These are phyloP conservation scores for Drosophila bocqueti DNA, from an alignment of 1,140 invertebrate species.

Conservation along the genomic window DNA sequence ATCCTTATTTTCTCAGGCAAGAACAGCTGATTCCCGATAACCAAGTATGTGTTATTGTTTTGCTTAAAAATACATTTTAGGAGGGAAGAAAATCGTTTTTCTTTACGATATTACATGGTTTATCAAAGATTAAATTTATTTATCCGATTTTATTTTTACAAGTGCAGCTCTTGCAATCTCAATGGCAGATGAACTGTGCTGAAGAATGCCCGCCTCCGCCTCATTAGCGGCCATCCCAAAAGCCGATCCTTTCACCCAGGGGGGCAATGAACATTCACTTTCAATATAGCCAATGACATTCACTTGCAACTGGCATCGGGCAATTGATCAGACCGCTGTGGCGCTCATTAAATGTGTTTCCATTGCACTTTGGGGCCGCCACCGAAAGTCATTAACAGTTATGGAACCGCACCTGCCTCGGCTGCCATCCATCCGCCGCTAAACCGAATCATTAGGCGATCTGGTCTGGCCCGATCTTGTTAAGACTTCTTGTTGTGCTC, in stretches of 20 bases:
- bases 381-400: conserved; percentile 76
- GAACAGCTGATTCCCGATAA: no score
- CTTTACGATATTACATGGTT: no score
- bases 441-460: conserved; percentile 50
- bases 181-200: conserved; percentile 28
- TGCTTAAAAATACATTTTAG: no score
- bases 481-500: conserved; percentile 50
- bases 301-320: conserved; percentile 41
- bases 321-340: conserved; percentile 42
- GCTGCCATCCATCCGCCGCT: neutral
- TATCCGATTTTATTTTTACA: neutral
- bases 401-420: conserved; percentile 54
- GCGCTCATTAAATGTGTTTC: conserved; percentile 64
- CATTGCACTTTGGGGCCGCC: conserved; percentile 62
- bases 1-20: no score
- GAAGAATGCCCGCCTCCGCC: conserved; percentile 26
- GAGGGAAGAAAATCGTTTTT: no score
- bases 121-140: no score
- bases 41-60: no score
- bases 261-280: conserved; percentile 52
- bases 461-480: conserved; percentile 27
- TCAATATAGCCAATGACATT: conserved; percentile 56
- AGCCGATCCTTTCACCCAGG: conserved; percentile 58
- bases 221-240: conserved; percentile 28
- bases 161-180: conserved; percentile 28